Evolutionary conservation across 2,888 invertebrate genomes (phyloP), one percentile per base, ranked within the genome.

Genomic region (Limnephilus marmoratus): DNA sequence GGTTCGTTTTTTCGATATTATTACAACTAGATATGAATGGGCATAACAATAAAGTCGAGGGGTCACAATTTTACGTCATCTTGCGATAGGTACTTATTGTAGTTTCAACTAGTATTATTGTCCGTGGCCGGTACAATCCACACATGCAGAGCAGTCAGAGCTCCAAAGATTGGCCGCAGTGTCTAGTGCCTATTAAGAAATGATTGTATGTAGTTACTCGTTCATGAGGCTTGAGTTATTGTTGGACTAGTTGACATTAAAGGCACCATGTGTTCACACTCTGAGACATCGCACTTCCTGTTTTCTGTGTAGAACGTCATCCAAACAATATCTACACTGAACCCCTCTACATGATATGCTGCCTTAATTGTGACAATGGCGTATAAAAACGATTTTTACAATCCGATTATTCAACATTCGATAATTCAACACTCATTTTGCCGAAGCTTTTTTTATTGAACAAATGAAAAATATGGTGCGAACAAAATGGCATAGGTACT

Each of bases 241-340:
- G 68, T 68, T 68, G 41, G 15, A 68, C 68, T 2, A 68, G 68
- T 86, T 85, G 85, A 85, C 85, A 37, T 83, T 18, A 68, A 24
- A 83, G 13, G 11, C 34, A 45, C 86, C 86, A 86, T 86, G 86
- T 86, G 86, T 86, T 86, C 86, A 49, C 86, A 86, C 49, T 86
- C 86, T 86, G 86, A 86, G 49, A 45, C 86, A 45, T 49, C n/a
- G n/a, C 49, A 49, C 86, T 86, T 86, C 86, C 86, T 86, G 86
- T 45, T 86, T 45, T 86, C n/a, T 86, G n/a, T 49, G 15, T 49
- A 29, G 45, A 37, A 86, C 29, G 49, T 86, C 86, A 45, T 86
- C 49, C 86, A 29, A 86, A 86, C n/a, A 86, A 45, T 37, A 83
- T 68, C 68, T 9, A 24, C 68, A 24, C 68, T 68, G 68, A 9